phyloP scores from a whole-genome alignment of 2,113 vertebrate genomes.

The Salvelinus namaycush region DNA sequence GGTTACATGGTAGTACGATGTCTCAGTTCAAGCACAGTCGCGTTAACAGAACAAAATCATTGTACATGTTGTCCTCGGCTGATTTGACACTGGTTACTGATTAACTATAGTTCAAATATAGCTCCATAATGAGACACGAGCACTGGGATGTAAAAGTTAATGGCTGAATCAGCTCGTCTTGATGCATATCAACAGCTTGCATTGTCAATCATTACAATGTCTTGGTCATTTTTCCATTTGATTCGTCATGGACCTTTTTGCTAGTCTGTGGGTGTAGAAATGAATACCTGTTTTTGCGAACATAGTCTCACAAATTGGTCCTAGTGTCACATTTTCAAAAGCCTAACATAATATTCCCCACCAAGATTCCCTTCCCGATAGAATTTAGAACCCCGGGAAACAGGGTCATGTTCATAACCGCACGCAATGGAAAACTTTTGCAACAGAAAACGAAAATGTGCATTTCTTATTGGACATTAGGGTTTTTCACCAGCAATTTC shows the following conservation, averaged over 20 bases:
- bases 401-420: too few species aligned
- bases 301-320: not conserved
- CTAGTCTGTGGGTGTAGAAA: not conserved
- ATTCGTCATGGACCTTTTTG: not conserved
- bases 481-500: too few species aligned
- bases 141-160: not conserved
- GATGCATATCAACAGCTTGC: not conserved
- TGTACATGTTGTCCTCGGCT: not conserved
- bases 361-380: too few species aligned
- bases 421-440: too few species aligned
- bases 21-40: not conserved
- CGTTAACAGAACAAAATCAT: not conserved
- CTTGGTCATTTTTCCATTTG: not conserved
- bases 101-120: conserved; percentile 25
- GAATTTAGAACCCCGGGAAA: too few species aligned
- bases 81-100: conserved; percentile 12
- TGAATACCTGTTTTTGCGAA: not conserved
- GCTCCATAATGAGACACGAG: not conserved
- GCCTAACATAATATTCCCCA: too few species aligned
- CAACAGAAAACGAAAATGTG: too few species aligned
- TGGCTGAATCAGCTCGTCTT: not conserved
- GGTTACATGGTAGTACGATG: not conserved
- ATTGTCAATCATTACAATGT: too few species aligned
- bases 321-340: too few species aligned
- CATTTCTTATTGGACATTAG: too few species aligned